Evolutionary conservation across 1,140 invertebrate genomes (phyloP), one percentile per base, ranked within the genome.

Genomic region (Dinoponera quadriceps): DNA sequence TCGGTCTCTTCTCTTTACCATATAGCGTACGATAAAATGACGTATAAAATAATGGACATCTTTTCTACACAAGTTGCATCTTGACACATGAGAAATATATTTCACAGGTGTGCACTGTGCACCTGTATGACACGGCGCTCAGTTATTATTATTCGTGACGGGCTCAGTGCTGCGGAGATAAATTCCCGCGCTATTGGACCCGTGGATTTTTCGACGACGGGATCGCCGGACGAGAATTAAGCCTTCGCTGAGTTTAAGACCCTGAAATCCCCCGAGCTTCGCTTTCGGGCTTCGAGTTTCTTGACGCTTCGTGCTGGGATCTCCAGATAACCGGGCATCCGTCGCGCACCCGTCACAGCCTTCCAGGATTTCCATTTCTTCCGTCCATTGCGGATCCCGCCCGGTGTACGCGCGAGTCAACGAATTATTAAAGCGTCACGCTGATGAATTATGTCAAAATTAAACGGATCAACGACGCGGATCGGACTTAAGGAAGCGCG

Each of bases 401-500:
- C 29, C n/a, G 20, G 59, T 33, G 49, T 29, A 55, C 20, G 71
- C 44, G 33, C n/a, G 68, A 77, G 60, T 60, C 75, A 81, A 77
- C 73, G 72, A 89, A 89, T 91, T 89, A 89, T 90, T 83, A 86
- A 90, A 89, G 83, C 77, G 66, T 85, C 72, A 88, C 48, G 68
- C 82, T 87, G 87, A 89, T 91, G 91, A 91, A 91, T 91, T 91
- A 91, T 84, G 81, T 81, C 66, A 49, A 85, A 86, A 90, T 90
- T 88, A 88, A 91, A 87, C 82, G 85, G 89, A 91, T 91, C 88
- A 89, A 81, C 65, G 71, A 66, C 27, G 54, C 80, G 80, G 77
- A 66, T 81, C 65, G 77, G 81, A 84, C 57, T 85, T 66, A 38
- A 83, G 74, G 69, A 60, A 82, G 82, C 63, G 86, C 66, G 82